Evolutionary conservation across 2,113 vertebrate genomes (phyloP), one percentile per base, ranked within the genome.

Genomic region (Menidia beryllina): DNA sequence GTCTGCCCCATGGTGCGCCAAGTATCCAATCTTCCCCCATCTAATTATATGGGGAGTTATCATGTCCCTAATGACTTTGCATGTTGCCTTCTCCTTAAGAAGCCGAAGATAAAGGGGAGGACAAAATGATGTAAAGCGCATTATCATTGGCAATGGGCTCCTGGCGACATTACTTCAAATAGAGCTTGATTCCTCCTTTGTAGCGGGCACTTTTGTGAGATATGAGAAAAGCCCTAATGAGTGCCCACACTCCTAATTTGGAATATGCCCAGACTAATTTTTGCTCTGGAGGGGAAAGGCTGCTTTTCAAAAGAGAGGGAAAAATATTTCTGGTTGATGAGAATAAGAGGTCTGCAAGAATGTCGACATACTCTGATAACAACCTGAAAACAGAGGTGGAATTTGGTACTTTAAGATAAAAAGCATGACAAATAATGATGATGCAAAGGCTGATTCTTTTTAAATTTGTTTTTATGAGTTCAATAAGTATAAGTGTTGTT

Each of bases 111-210:
- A 87, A 90, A 90, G 80, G 80, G 78, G 43, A 83, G 75, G 69
- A 92, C 88, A 89, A 90, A 90, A 89, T 88, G 77, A 90, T 89
- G 88, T 87, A 86, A 90, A 91, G 90, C 70, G 63, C 88, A 86
- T 90, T 90, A 87, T 91, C 79, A 9, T 71, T 85, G 85, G 75
- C 79, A 82, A 82, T 81, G 64, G 79, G 86, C 72, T 86, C 85
- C 84, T 87, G 63, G 80, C 69, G 60, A 83, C 80, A 80, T 86
- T 84, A 67, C 83, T 89, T 88, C 79, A 89, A 89, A 86, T 82
- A 85, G 82, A 88, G 88, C 77, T 69, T 74, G 67, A 88, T 81
- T 87, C 75, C 56, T 73, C 81, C 79, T 89, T 90, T 87, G 85
- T 84, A 77, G 81, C 75, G 9, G 63, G 68, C 61, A 88, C 74